These are phyloP conservation scores for Rhombomys opimus DNA, from an alignment of 2,113 vertebrate species.

Conservation along the genomic window DNA sequence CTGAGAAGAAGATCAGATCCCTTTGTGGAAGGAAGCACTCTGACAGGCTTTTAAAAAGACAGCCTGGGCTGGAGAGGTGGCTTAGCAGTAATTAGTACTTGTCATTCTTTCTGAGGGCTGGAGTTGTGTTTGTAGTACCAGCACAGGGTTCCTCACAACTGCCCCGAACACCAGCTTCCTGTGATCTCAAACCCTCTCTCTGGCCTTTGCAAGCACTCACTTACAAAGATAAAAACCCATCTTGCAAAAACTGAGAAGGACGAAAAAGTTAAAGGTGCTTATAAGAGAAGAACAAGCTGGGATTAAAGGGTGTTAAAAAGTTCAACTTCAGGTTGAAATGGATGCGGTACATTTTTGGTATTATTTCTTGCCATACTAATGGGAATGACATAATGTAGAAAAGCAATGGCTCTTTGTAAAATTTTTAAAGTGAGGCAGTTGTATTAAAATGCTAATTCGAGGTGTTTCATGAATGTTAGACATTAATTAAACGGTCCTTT, in stretches of 20 bases:
- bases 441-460: background rate
- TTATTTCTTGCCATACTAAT: background rate
- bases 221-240: background rate
- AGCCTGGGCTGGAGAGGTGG: background rate
- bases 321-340: background rate
- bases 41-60: background rate
- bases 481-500: background rate
- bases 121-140: background rate
- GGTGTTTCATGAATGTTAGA: background rate
- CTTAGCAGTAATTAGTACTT: background rate
- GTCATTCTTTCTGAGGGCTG: background rate
- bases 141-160: background rate
- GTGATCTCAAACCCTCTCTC: background rate
- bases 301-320: background rate
- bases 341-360: background rate
- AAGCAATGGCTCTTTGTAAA: background rate
- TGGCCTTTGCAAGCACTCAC: background rate
- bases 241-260: background rate
- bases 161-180: background rate
- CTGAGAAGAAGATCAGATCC: background rate
- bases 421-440: background rate
- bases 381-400: background rate
- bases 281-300: background rate
- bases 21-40: conserved; percentile 14
- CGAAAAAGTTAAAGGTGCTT: background rate